Evolutionary conservation across 1,140 invertebrate genomes (phyloP), one percentile per base, ranked within the genome.

Genomic region (Ruditapes philippinarum): DNA sequence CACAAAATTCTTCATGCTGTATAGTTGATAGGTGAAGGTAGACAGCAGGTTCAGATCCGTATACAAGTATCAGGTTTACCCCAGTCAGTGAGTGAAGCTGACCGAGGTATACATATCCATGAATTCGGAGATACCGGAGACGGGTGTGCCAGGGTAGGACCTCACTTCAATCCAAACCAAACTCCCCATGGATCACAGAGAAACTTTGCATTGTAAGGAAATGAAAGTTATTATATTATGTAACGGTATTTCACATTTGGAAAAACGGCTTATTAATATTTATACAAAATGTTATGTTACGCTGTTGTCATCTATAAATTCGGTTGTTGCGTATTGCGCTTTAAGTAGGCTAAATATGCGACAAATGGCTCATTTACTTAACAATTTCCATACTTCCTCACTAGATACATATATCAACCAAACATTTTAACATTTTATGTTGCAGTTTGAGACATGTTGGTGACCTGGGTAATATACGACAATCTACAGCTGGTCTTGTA

Each of bases 391-490:
- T n/a, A n/a, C n/a, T n/a, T n/a, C n/a, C n/a, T n/a, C n/a, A n/a
- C n/a, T n/a, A n/a, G n/a, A n/a, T n/a, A n/a, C n/a, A n/a, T n/a
- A n/a, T n/a, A n/a, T n/a, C n/a, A n/a, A n/a, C n/a, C n/a, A n/a
- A n/a, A n/a, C n/a, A n/a, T n/a, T n/a, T n/a, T n/a, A n/a, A n/a
- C n/a, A n/a, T 19, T 82, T 62, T 1, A 28, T 62, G 11, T 89
- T 83, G 19, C 65, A 91, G 91, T 40, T 76, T 92, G 57, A 88
- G 91, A 81, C 91, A 92, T 62, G 89, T 90, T 73, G 91, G 91
- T 65, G 89, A 92, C 78, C 57, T 92, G 12, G 91, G 92, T 11
- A 92, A 91, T 81, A 92, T 92, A 73, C 82, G 91, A 14, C 92
- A 91, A 60, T 91, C 91, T 17, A 42, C 80, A 12, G 51, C 89